phyloP scores from a whole-genome alignment of 2,888 invertebrate species.

The Hydraecia micacea region DNA sequence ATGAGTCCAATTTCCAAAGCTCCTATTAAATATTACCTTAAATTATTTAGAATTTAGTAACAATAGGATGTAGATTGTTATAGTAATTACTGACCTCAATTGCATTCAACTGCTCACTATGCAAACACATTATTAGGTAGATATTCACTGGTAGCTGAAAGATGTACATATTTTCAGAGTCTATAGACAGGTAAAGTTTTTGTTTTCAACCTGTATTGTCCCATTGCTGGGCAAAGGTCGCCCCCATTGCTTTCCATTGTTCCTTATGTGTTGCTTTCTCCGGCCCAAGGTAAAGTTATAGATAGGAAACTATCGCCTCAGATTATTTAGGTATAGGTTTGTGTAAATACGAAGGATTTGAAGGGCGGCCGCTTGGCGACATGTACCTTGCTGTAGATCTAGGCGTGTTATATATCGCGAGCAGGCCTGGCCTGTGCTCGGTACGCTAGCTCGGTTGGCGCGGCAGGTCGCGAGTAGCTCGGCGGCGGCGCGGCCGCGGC shows the following conservation, averaged over 20 bases:
- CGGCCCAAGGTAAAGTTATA: slow-evolving; percentile 7
- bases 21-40: background rate
- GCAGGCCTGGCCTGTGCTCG: slow-evolving; percentile 14
- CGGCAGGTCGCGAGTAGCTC: background rate
- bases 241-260: slow-evolving; percentile 10
- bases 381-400: slow-evolving; percentile 23
- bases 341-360: background rate
- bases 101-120: background rate
- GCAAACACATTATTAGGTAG: slow-evolving; percentile 3
- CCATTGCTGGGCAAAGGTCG: background rate
- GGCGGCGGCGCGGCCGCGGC: slow-evolving; percentile 19
- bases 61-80: background rate
- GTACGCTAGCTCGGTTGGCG: slow-evolving; percentile 21
- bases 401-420: slow-evolving; percentile 23
- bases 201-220: background rate
- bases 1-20: background rate
- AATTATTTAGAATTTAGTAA: background rate
- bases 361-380: background rate
- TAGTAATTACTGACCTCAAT: background rate
- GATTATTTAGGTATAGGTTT: background rate
- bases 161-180: background rate
- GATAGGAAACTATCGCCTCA: background rate
- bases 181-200: slow-evolving; percentile 5
- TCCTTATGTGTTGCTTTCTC: slow-evolving; percentile 11
- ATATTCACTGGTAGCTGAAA: background rate